Base-by-base conservation (phyloP, 2,797 vertebrate species). In the Sebastes matsubarae region DNA sequence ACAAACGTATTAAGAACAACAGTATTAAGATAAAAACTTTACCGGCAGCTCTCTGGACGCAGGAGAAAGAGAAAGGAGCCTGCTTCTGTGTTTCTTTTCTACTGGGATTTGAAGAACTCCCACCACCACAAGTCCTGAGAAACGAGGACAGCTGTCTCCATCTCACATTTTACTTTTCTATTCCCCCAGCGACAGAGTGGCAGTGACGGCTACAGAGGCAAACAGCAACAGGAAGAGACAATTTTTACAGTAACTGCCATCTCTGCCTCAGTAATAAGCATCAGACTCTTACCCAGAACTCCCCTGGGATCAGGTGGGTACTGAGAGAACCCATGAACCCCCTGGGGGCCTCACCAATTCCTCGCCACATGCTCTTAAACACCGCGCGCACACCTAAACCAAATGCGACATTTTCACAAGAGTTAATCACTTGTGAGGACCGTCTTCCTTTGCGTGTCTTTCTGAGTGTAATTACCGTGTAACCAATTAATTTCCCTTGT, bases 401-500 rank as follows among this genome's bases (percentile, higher is more conserved):
- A 74, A 69, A 70, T 71, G 50, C 75, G 34, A 32, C 55, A 63
- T 74, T 81, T 69, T 72, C 36, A 36, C 36, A 34, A 18, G 59
- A 58, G 69, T 68, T 81, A 79, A 87, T 84, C 80, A 77, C 73
- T 84, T 71, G 25, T 68, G 29, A 75, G 63, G 25, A 72, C 63
- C 16, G 6, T 67, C 65, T 84, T 58, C 63, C 63, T 42, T 59
- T 68, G 27, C 22, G 50, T 68, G 60, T 76, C 79, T 79, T 32
- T 42, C 59, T 57, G 34, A 72, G 64, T 83, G 72, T 80, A 81
- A 89, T 89, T 89, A 75, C 70, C n/a, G 5, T 81, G 60, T 75
- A 75, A 80, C 58, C 46, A 83, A 85, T 87, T 84, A 68, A 86
- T 81, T 84, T 77, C 77, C 83, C 77, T 24, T 34, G 81, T 66